Base-by-base conservation (phyloP, 2,113 vertebrate species). In the Seriola aureovittata region DNA sequence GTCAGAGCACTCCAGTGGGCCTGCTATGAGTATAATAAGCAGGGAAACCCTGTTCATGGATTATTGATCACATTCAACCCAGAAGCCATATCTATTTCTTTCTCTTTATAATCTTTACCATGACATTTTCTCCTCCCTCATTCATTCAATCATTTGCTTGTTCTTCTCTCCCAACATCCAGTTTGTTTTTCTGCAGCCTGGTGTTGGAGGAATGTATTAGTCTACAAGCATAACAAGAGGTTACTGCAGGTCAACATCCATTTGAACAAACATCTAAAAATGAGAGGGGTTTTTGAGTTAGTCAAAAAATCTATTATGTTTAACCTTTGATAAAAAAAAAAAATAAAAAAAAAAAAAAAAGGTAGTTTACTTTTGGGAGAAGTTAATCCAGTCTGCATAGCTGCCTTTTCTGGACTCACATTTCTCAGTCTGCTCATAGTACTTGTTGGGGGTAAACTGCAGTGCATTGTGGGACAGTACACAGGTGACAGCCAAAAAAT, bases 401-500 rank as follows among this genome's bases (percentile, higher is more conserved):
- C 66, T 81, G 21, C 42, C 32, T 21, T 29, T 11, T 54, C 64
- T 52, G 50, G 9, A 46, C 71, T 52, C 50, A 21, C 76, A 46
- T 21, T 10, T 57, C 23, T 66, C 69, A 50, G 29, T 38, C 72
- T 75, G 64, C 42, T 78, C 65, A 13, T 29, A 38, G 62, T 2
- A 59, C 55, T 81, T 57, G 75, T 36, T 59, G 69, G 71, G 34
- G 67, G 23, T 75, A 40, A 52, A 78, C 38, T 75, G 77, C 90
- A 89, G 23, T 88, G 88, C 91, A 92, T 88, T 92, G 66, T 92
- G 87, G 89, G 92, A 89, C 77, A 71, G 71, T 5, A 25, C 84
- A 86, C 86, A 89, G 91, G 90, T 90, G 89, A 94, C 63, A 82
- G 86, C 74, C 80, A 84, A 57, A 86, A 42, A 42, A 42, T 10